Evolutionary conservation across 2,113 vertebrate species (phyloP).

Genomic region (Machaerirhynchus nigripectus): DNA sequence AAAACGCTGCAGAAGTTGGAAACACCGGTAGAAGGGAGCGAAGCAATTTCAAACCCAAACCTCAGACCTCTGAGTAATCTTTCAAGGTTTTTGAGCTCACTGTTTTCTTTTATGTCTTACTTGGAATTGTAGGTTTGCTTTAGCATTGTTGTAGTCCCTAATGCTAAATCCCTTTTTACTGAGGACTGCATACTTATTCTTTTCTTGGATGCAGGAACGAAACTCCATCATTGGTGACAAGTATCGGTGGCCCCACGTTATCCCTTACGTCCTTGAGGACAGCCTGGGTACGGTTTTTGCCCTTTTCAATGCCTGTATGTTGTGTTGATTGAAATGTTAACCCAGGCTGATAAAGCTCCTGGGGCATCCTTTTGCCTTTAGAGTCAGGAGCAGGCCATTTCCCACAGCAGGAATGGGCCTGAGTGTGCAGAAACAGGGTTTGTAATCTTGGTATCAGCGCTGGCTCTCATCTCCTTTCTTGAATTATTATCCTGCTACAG

Average conservation of each 20-base stretch:
- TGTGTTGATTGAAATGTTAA: neutral
- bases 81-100: neutral
- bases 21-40: neutral
- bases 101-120: neutral
- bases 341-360: neutral
- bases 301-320: neutral
- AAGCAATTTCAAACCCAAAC: neutral
- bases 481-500: neutral
- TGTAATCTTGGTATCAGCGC: neutral
- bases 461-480: neutral
- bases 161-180: neutral
- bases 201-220: constrained; percentile 66
- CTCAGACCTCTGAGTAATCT: neutral
- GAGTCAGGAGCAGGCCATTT: neutral
- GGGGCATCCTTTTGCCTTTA: neutral
- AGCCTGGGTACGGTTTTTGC: constrained; percentile 78
- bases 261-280: constrained; percentile 89
- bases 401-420: neutral
- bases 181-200: neutral
- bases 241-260: constrained; percentile 85
- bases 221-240: constrained; percentile 86
- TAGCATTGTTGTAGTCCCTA: neutral
- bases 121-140: neutral
- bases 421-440: rapidly evolving
- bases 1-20: neutral